Base-by-base conservation (phyloP, 2,113 vertebrate species). In the Colinus virginianus region DNA sequence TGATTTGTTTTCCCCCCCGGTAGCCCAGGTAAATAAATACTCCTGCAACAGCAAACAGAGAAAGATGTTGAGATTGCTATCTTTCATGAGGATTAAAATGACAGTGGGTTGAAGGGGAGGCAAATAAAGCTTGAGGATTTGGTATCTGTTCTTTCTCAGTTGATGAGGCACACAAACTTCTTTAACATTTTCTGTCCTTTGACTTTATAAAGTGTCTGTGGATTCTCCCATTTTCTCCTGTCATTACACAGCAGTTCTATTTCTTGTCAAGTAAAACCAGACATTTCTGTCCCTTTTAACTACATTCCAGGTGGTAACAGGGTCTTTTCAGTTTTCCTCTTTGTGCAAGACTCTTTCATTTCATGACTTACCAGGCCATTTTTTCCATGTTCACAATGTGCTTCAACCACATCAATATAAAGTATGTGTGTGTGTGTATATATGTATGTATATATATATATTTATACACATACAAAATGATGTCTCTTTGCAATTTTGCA, bases 51-150 rank as follows among this genome's bases (percentile, higher is more conserved):
- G 74, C 88, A 96, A 92, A 90, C 85, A 96, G 69, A 95, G 93
- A 88, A 89, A 94, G 96, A 94, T 93, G 90, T 91, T 95, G 92
- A 97, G 94, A 97, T 95, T 96, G 78, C 95, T 93, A 70, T 97
- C 96, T 97, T 96, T 94, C 97, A 88, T 87, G 78, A 88, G 48
- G 90, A 96, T 96, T 96, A 94, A 96, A 96, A 96, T 91, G 93
- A 89, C 55, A 66, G 66, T 75, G 42, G 69, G 51, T 84, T 88
- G 71, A 95, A 94, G 53, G 78, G 90, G 95, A 79, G 59, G 49
- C 88, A 96, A 96, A 96, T 89, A 97, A 82, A 96, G 72, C 63
- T 69, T 64, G 56, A 95, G 75, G 74, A 91, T 94, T 87, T 89
- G 61, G 34, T 82, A 18, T 90, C 63, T 93, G n/a, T 74, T 93